phyloP scores from a whole-genome alignment of 2,797 vertebrate genomes.

The Xerus rutilus region DNA sequence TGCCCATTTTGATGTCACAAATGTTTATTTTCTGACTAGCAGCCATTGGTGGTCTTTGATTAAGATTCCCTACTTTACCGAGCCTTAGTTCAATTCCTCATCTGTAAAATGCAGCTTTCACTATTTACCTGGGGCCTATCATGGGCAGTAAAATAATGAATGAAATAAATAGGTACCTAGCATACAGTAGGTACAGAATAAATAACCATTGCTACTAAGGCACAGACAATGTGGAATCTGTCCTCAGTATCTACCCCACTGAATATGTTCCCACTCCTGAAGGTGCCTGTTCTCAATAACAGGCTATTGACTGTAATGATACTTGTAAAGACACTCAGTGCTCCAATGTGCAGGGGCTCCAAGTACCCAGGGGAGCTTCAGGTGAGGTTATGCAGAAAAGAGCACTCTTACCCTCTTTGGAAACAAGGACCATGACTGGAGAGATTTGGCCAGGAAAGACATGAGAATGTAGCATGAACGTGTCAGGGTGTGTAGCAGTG shows the following conservation, averaged over 20 bases:
- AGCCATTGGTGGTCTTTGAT: not conserved
- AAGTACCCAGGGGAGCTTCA: not conserved
- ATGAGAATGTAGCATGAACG: not conserved
- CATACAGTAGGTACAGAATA: not conserved
- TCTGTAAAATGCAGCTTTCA: not conserved
- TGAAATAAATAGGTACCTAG: not conserved
- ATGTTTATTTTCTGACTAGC: not conserved
- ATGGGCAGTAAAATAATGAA: not conserved
- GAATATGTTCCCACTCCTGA: not conserved
- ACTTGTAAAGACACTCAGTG: not conserved
- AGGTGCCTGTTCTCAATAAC: not conserved
- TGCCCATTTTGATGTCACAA: fast-evolving
- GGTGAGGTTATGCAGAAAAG: not conserved
- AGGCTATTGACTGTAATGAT: not conserved
- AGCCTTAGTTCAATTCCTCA: not conserved
- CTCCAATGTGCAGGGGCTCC: fast-evolving
- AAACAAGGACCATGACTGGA: not conserved
- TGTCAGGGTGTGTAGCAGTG: not conserved
- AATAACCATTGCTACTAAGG: not conserved
- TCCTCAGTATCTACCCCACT: not conserved
- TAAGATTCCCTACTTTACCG: not conserved
- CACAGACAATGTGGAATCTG: not conserved
- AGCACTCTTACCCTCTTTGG: not conserved
- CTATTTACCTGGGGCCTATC: not conserved
- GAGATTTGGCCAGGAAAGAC: not conserved